phyloP scores from a whole-genome alignment of 2,888 invertebrate species.

The Platycnemis pennipes region DNA sequence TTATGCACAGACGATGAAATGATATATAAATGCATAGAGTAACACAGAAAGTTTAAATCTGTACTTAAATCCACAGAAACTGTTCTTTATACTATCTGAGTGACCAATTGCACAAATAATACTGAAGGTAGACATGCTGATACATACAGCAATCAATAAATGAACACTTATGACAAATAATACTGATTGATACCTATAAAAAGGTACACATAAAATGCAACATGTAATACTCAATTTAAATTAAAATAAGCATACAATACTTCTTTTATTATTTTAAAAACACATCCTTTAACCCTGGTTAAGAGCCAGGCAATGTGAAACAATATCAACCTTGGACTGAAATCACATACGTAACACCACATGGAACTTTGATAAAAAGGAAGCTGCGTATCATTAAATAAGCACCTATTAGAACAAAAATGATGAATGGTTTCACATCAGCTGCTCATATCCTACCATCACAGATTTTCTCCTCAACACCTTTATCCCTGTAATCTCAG shows the following conservation, averaged over 20 bases:
- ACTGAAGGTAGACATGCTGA: background rate
- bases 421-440: background rate
- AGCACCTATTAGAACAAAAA: background rate
- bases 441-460: background rate
- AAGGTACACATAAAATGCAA: background rate
- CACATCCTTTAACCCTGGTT: background rate
- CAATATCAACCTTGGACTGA: background rate
- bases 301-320: background rate
- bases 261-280: background rate
- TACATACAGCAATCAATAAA: background rate
- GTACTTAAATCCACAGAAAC: background rate
- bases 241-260: background rate
- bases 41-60: background rate
- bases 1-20: background rate
- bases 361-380: conserved; percentile 3
- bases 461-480: background rate
- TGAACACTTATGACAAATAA: background rate
- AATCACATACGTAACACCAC: background rate
- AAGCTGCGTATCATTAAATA: background rate
- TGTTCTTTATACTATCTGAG: background rate
- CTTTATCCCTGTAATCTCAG: background rate
- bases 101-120: background rate
- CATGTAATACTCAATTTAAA: background rate
- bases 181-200: background rate
- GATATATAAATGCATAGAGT: background rate